Percentiles rank a stretch among this genome's conserved stretches.
phyloP scores from a whole-genome alignment of 2,888 invertebrate genomes.

The Frankliniella intonsa region DNA sequence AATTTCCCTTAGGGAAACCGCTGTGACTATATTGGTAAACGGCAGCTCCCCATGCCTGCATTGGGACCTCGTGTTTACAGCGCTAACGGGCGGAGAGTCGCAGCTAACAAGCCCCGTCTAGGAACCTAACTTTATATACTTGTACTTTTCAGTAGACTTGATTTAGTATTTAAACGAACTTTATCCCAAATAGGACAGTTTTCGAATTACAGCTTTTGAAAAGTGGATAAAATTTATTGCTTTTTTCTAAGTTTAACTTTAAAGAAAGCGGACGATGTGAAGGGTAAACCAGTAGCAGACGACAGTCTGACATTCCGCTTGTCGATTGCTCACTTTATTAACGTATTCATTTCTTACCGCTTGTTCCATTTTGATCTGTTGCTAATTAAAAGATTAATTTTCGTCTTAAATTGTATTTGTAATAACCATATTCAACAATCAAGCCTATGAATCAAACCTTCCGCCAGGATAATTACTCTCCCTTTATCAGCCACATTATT shows the following conservation, averaged over 20 bases:
- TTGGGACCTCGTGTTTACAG: not conserved
- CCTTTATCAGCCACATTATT: conserved; percentile 13
- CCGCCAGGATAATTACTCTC: not conserved
- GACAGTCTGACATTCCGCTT: not conserved
- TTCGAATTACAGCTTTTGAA: not conserved
- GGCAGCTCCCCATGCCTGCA: not conserved
- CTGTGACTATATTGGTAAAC: too few species aligned
- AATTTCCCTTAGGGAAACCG: too few species aligned
- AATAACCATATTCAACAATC: not conserved
- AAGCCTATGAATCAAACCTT: conserved; percentile 2
- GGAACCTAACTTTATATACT: conserved; percentile 15
- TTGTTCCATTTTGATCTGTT: not conserved
- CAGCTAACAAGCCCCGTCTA: not conserved
- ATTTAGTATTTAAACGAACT: not conserved
- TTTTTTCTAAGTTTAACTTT: not conserved
- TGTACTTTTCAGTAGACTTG: conserved; percentile 17
- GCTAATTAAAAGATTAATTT: not conserved
- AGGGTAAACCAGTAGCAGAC: conserved; percentile 12
- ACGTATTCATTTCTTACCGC: not conserved
- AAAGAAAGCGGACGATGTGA: conserved; percentile 19
- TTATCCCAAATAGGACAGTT: conserved; percentile 9
- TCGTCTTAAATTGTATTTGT: not conserved
- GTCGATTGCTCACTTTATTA: conserved; percentile 3
- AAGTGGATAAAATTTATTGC: not conserved
- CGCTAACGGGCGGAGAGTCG: not conserved